These are phyloP conservation scores for Neosilurus mollespiculum DNA, from an alignment of 2,797 vertebrate species.

Conservation along the genomic window DNA sequence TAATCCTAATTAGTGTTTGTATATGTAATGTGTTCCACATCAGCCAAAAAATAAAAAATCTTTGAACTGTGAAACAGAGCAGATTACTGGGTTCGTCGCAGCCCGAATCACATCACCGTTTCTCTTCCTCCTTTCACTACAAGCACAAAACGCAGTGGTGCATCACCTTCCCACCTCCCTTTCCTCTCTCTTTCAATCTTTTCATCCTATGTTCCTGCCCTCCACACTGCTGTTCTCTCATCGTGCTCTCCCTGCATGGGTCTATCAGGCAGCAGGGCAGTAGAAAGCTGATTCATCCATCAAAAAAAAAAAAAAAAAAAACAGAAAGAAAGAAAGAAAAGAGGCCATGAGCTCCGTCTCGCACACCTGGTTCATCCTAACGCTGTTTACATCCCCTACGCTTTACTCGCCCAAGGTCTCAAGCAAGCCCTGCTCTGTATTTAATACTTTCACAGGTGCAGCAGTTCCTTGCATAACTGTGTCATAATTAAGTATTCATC, in stretches of 20 bases:
- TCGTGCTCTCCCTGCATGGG: slow-evolving; percentile 44
- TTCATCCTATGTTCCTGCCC: slow-evolving; percentile 39
- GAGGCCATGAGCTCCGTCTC: slow-evolving; percentile 19
- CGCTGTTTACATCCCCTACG: background rate
- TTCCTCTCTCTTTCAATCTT: slow-evolving; percentile 52
- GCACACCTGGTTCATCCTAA: slow-evolving; percentile 1
- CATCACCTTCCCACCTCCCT: slow-evolving; percentile 32
- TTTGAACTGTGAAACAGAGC: slow-evolving; percentile 7
- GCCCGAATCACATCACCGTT: background rate
- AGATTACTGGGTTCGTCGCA: background rate
- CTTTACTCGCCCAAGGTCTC: background rate
- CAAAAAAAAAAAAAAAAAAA: slow-evolving; percentile 43
- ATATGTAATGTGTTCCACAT: background rate
- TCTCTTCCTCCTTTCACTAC: slow-evolving; percentile 7
- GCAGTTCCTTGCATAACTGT: background rate
- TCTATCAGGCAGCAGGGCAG: slow-evolving; percentile 42
- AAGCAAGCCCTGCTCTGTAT: background rate
- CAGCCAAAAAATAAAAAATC: background rate
- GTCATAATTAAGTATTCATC: background rate
- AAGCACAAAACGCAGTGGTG: slow-evolving; percentile 34
- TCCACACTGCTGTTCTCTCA: slow-evolving; percentile 46
- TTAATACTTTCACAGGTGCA: background rate
- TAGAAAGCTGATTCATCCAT: slow-evolving; percentile 50
- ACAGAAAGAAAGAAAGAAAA: slow-evolving; percentile 6
- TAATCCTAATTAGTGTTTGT: background rate